These are phyloP conservation scores for Oxycera nigricornis DNA, from an alignment of 2,888 invertebrate genomes.

Conservation along the genomic window DNA sequence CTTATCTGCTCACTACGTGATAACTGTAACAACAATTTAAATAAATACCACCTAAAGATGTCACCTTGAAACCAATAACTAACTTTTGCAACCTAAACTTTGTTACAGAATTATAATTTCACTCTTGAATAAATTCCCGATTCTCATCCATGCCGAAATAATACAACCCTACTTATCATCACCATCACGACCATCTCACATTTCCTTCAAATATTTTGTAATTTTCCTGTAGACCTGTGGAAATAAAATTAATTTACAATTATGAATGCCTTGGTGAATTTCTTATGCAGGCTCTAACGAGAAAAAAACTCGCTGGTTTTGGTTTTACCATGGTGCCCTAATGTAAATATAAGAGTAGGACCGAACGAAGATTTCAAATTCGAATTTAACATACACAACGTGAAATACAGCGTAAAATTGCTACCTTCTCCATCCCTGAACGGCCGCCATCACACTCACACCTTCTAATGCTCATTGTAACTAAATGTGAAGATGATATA, in stretches of 20 bases:
- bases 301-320: background rate
- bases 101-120: too few species aligned
- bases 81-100: too few species aligned
- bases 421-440: background rate
- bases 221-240: background rate
- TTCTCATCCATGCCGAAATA: too few species aligned
- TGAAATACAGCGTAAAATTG: background rate
- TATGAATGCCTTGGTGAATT: constrained; percentile 7
- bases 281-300: background rate
- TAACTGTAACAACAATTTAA: too few species aligned
- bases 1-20: too few species aligned
- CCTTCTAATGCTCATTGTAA: background rate
- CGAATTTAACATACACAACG: constrained; percentile 2
- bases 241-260: constrained; percentile 15
- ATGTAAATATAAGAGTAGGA: background rate
- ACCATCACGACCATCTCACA: background rate
- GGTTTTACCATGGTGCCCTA: background rate
- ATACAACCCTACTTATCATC: too few species aligned
- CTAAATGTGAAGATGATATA: constrained; percentile 1
- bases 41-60: too few species aligned
- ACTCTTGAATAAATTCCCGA: too few species aligned
- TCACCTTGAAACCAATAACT: too few species aligned
- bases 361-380: background rate
- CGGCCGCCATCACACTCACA: background rate
- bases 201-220: background rate